A percentile compares a stretch with the other conserved stretches of the same genome.
These are phyloP conservation scores for Synanthedon vespiformis DNA, from an alignment of 2,888 invertebrate genomes.

Conservation along the genomic window DNA sequence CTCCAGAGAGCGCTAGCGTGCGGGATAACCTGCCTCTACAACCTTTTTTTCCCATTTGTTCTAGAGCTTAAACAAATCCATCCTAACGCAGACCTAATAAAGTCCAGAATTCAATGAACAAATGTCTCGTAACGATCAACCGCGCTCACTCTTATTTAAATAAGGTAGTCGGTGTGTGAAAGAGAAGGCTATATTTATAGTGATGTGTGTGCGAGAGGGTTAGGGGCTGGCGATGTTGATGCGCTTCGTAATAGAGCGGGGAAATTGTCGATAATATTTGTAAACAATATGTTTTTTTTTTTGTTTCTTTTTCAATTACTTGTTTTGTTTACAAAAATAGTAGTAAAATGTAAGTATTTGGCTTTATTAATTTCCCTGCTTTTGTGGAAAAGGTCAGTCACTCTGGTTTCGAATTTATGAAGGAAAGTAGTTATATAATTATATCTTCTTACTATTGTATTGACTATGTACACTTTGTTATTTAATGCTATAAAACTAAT, in stretches of 20 bases:
- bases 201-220: conserved; percentile 39
- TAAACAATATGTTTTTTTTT: conserved; percentile 1
- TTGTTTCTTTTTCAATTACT: not conserved
- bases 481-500: too few species aligned
- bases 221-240: conserved; percentile 44
- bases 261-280: conserved; percentile 18
- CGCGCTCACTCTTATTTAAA: conserved; percentile 63
- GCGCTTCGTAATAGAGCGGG: conserved; percentile 47
- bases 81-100: conserved; percentile 25
- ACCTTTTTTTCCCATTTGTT: conserved; percentile 42
- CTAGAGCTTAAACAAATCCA: conserved; percentile 12
- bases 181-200: conserved; percentile 29
- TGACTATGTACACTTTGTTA: too few species aligned
- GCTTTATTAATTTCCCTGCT: too few species aligned
- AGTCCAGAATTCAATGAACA: conserved; percentile 24
- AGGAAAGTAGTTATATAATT: too few species aligned
- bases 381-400: too few species aligned
- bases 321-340: too few species aligned
- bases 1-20: conserved; percentile 32
- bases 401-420: too few species aligned
- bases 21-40: conserved; percentile 43
- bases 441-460: too few species aligned
- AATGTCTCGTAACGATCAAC: conserved; percentile 21
- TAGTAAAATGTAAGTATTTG: too few species aligned
- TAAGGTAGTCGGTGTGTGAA: conserved; percentile 60